Evolutionary conservation across 2,888 invertebrate genomes (phyloP).

Genomic region (Omphaloscelis lunosa): DNA sequence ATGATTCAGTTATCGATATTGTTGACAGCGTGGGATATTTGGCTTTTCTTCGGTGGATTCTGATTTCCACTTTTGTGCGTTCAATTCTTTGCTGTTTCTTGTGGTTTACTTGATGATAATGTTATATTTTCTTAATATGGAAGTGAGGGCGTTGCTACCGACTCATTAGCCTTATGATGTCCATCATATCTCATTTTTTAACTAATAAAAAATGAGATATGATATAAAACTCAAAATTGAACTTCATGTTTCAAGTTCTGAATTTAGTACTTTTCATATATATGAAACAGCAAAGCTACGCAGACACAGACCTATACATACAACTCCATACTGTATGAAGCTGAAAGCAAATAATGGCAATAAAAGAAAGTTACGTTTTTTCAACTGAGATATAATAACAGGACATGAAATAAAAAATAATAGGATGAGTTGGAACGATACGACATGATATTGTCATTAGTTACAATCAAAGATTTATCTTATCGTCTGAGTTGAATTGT

Average conservation of each 20-base stretch:
- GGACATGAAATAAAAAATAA: constrained; percentile 64
- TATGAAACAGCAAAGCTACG: background rate
- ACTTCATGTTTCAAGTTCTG: background rate
- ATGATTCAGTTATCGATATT: constrained; percentile 22
- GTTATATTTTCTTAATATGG: background rate
- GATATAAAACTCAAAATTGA: background rate
- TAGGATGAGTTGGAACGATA: constrained; percentile 51
- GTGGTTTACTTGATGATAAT: background rate
- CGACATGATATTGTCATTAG: constrained; percentile 61
- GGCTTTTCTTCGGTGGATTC: background rate
- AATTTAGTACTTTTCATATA: background rate
- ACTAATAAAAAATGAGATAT: background rate
- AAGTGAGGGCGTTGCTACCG: background rate
- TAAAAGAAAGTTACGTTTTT: constrained; percentile 43
- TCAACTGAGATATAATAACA: constrained; percentile 56
- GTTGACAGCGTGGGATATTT: constrained; percentile 27
- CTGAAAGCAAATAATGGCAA: constrained; percentile 31
- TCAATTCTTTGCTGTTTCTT: background rate
- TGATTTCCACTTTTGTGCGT: background rate
- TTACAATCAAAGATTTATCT: constrained; percentile 67
- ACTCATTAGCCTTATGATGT: background rate
- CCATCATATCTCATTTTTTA: no score
- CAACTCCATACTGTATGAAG: constrained; percentile 4
- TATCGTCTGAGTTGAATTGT: constrained; percentile 56
- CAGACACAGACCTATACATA: background rate